phyloP scores from a whole-genome alignment of 1,140 invertebrate genomes.

The Drosophila aff. region DNA sequence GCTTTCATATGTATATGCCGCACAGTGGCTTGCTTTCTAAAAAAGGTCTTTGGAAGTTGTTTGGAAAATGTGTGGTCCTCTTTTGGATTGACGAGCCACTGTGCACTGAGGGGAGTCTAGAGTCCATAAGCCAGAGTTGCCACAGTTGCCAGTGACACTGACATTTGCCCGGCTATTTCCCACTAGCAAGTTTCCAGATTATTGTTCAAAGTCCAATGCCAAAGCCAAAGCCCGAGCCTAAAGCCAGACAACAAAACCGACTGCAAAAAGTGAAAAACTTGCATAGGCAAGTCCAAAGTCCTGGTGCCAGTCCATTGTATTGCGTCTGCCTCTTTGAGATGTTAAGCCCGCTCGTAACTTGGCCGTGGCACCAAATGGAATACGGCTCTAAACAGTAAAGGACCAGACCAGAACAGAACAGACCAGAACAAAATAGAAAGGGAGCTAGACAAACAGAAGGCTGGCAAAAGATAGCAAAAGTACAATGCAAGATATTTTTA shows the following conservation, averaged over 20 bases:
- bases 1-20: background rate
- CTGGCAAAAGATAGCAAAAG: constrained; percentile 65
- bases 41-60: no score
- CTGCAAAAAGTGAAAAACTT: constrained; percentile 56
- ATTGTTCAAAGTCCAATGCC: constrained; percentile 68
- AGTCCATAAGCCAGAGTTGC: constrained; percentile 50
- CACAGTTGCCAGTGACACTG: constrained; percentile 60
- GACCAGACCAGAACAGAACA: constrained; percentile 15
- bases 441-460: constrained; percentile 46
- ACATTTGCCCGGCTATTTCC: constrained; percentile 50
- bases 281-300: constrained; percentile 70
- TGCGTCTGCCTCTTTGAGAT: constrained; percentile 48
- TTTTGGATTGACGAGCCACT: background rate
- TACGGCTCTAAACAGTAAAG: constrained; percentile 53
- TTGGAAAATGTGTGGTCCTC: background rate
- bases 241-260: constrained; percentile 37
- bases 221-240: constrained; percentile 69
- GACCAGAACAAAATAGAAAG: constrained; percentile 32
- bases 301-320: constrained; percentile 65
- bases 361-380: constrained; percentile 58
- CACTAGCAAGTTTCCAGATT: constrained; percentile 74
- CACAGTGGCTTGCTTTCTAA: background rate
- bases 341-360: constrained; percentile 63
- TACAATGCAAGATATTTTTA: constrained; percentile 80
- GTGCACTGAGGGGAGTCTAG: constrained; percentile 21